These are phyloP conservation scores for Varanus komodoensis DNA, from an alignment of 2,113 vertebrate genomes.

Conservation along the genomic window DNA sequence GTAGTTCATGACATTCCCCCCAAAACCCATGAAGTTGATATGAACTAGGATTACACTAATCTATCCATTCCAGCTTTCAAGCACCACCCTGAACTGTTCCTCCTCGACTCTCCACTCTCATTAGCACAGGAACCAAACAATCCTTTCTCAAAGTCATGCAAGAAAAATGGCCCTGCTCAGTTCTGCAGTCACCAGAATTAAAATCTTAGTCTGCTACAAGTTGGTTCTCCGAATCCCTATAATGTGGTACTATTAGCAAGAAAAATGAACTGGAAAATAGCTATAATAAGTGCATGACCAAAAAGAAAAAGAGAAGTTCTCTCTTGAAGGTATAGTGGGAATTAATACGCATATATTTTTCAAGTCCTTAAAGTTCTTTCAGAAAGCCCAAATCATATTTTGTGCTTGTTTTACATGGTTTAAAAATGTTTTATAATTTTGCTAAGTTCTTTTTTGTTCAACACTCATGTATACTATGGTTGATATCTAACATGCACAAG, in stretches of 20 bases:
- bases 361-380: background rate
- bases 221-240: background rate
- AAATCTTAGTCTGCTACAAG: conserved; percentile 36
- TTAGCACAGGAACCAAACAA: conserved; percentile 37
- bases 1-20: too few relatives aligned
- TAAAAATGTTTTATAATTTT: background rate
- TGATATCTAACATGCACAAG: too few relatives aligned
- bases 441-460: background rate
- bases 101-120: conserved; percentile 23
- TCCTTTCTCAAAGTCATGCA: background rate
- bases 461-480: background rate
- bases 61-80: too few relatives aligned
- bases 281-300: conserved; percentile 8
- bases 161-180: background rate
- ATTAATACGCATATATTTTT: rapidly evolving
- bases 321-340: background rate
- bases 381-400: background rate
- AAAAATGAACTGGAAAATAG: conserved; percentile 57
- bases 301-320: conserved; percentile 8
- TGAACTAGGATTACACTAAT: too few relatives aligned
- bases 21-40: too few relatives aligned
- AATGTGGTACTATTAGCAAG: conserved; percentile 28
- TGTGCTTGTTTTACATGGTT: background rate
- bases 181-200: conserved; percentile 19
- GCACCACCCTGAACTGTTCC: background rate